Percentiles rank a stretch among this genome's conserved stretches.
Evolutionary conservation across 1,140 invertebrate species (phyloP).

Genomic region (Agrypnia vestita): DNA sequence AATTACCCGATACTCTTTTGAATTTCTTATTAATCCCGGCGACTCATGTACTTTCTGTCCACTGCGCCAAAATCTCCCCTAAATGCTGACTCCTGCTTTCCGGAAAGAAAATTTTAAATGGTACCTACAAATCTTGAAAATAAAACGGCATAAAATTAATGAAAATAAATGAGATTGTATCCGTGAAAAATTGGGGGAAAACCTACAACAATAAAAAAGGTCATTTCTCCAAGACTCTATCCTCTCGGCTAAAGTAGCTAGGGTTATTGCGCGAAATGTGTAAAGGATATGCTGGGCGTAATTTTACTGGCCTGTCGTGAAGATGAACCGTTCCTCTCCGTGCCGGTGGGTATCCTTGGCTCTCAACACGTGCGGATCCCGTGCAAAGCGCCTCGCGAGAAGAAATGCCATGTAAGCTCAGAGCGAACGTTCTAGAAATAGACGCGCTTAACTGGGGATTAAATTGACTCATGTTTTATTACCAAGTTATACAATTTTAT

Average conservation of each 20-base stretch:
- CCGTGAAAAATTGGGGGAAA: slow-evolving; percentile 14
- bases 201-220: slow-evolving; percentile 1
- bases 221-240: not conserved
- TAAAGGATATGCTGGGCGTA: not conserved
- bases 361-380: not conserved
- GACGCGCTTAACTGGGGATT: slow-evolving; percentile 14
- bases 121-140: slow-evolving; percentile 1
- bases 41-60: not conserved
- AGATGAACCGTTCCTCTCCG: not conserved
- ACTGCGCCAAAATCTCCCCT: not conserved
- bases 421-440: slow-evolving; percentile 3
- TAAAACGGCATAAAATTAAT: slow-evolving; percentile 25
- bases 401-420: not conserved
- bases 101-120: slow-evolving; percentile 19
- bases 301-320: not conserved
- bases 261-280: not conserved
- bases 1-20: too few species aligned
- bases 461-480: slow-evolving; percentile 41
- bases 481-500: slow-evolving; percentile 28
- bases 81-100: not conserved
- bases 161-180: slow-evolving; percentile 28
- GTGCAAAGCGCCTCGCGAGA: slow-evolving; percentile 6
- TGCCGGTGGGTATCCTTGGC: not conserved
- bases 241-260: not conserved
- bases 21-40: too few species aligned